Evolutionary conservation across 2,888 invertebrate species (phyloP).

Genomic region (Zygogramma bicolorata): DNA sequence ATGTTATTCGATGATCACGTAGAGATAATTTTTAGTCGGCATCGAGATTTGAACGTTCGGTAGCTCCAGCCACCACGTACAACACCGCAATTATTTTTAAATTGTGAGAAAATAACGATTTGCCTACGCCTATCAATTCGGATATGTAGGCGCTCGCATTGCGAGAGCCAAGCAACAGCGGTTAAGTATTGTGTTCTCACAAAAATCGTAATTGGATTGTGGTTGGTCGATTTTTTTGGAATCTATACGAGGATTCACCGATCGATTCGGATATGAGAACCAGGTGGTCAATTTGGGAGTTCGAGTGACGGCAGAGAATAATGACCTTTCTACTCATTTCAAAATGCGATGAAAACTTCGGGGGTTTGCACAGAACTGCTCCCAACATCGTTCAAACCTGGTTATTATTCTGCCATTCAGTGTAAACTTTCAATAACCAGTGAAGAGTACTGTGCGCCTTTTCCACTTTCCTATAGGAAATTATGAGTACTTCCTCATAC

Average conservation of each 20-base stretch:
- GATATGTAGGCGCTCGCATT: slow-evolving; percentile 34
- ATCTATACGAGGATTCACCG: neutral
- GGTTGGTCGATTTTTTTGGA: slow-evolving; percentile 31
- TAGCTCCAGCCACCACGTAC: slow-evolving; percentile 58
- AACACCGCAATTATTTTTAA: slow-evolving; percentile 64
- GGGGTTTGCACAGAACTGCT: no score
- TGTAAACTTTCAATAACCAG: no score
- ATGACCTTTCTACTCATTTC: no score
- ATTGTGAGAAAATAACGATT: slow-evolving; percentile 61
- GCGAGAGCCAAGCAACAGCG: slow-evolving; percentile 40
- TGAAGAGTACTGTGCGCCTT: no score
- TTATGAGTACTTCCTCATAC: no score
- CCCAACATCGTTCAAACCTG: no score
- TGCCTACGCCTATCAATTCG: slow-evolving; percentile 34
- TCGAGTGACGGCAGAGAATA: no score
- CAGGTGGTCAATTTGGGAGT: no score
- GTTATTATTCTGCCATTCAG: no score
- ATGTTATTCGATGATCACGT: slow-evolving; percentile 52
- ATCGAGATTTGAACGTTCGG: slow-evolving; percentile 55
- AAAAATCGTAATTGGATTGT: slow-evolving; percentile 39
- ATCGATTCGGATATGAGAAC: neutral
- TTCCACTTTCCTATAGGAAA: no score
- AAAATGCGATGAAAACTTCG: no score
- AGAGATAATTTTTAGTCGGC: slow-evolving; percentile 56
- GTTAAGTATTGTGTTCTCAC: slow-evolving; percentile 45